Conservation (phyloP, 2,113 vertebrate genomes). For the Phodopus roborovskii region DNA sequence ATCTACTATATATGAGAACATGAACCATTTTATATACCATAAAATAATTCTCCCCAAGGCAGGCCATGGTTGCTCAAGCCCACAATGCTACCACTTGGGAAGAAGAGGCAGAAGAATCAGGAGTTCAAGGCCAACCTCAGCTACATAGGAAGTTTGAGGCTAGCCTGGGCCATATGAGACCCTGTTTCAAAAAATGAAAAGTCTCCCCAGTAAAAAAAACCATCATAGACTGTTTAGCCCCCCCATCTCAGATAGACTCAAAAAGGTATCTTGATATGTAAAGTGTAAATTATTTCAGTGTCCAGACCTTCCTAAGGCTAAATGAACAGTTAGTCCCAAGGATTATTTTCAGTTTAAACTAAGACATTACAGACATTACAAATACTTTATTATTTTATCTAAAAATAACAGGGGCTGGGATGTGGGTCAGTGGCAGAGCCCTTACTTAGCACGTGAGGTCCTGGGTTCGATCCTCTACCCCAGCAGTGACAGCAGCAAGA, state of each 20-base stretch:
- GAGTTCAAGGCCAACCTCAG: not conserved
- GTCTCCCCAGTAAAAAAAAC: not conserved
- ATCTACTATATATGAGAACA: not conserved
- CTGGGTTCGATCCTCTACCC: not conserved
- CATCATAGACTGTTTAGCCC: not conserved
- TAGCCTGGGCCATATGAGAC: not conserved
- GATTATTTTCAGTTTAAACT: not conserved
- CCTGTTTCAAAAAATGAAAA: not conserved
- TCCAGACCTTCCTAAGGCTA: too few relatives aligned
- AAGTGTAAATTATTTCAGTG: not conserved
- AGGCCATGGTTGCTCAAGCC: not conserved
- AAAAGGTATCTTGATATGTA: not conserved
- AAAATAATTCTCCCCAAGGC: not conserved
- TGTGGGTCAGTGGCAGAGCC: not conserved
- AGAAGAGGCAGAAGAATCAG: not conserved
- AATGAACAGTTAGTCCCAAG: not conserved
- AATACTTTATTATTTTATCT: not conserved
- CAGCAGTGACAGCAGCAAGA: not conserved
- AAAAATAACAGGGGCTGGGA: not conserved
- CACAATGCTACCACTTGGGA: not conserved
- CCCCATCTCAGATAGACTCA: not conserved
- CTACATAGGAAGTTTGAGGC: not conserved
- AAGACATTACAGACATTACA: not conserved
- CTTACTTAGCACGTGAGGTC: not conserved
- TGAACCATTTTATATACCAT: not conserved